Percentiles rank a stretch among this genome's conserved stretches.
These are phyloP conservation scores for Varroa destructor DNA, from an alignment of 1,140 invertebrate species.

Conservation along the genomic window DNA sequence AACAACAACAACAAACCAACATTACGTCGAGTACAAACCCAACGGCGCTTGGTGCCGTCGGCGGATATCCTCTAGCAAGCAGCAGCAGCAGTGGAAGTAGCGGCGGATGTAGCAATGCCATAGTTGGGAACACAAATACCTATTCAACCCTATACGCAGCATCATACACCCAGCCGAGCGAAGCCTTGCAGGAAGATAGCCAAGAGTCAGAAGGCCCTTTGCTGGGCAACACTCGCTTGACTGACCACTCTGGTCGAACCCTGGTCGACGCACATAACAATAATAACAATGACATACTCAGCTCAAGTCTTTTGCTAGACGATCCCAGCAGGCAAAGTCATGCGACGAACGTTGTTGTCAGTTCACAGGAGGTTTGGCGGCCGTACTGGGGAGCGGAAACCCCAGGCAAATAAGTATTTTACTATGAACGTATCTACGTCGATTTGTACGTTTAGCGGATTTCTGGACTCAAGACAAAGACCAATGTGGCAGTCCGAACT, in stretches of 20 bases:
- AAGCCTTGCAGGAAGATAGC: slow-evolving; percentile 18
- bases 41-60: background rate
- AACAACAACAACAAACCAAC: too few species aligned
- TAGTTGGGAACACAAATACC: background rate
- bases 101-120: too few species aligned
- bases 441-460: too few species aligned
- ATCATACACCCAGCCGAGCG: background rate
- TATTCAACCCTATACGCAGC: background rate
- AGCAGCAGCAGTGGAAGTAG: background rate
- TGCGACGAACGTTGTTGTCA: background rate
- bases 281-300: background rate
- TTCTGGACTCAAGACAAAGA: too few species aligned
- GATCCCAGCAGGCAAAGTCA: slow-evolving; percentile 13
- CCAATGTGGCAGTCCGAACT: too few species aligned
- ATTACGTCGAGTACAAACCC: too few species aligned
- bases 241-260: slow-evolving; percentile 11
- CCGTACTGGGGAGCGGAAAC: background rate
- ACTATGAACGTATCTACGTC: too few species aligned
- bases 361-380: slow-evolving; percentile 20
- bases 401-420: too few species aligned
- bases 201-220: slow-evolving; percentile 18
- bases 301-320: slow-evolving; percentile 1
- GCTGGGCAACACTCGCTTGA: slow-evolving; percentile 12
- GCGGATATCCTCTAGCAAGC: slow-evolving; percentile 4
- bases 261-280: background rate